Percentiles rank a stretch among this genome's conserved stretches.
phyloP scores from a whole-genome alignment of 1,140 invertebrate genomes.

The Ceratina australensis region DNA sequence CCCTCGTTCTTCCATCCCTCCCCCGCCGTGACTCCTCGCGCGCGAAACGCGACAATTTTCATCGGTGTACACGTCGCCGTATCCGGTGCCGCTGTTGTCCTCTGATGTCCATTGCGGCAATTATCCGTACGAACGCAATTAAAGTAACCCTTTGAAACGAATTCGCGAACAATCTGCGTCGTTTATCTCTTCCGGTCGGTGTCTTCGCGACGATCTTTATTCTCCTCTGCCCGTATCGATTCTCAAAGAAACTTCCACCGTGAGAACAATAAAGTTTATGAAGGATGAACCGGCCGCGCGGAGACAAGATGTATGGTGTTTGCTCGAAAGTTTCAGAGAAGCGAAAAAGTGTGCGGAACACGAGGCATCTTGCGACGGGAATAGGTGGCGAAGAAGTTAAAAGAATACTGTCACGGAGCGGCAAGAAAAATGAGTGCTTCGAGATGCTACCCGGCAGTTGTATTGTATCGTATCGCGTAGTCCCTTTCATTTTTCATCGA shows the following conservation, averaged over 20 bases:
- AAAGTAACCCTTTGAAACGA: slow-evolving; percentile 12
- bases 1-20: slow-evolving; percentile 20
- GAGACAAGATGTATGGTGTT: slow-evolving; percentile 22
- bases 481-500: slow-evolving; percentile 9
- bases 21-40: not conserved
- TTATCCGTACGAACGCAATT: slow-evolving; percentile 16
- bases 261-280: slow-evolving; percentile 12
- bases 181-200: not conserved
- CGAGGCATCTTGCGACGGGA: not conserved
- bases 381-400: slow-evolving; percentile 1
- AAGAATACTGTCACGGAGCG: not conserved
- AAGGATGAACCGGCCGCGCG: not conserved
- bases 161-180: not conserved
- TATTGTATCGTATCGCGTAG: not conserved
- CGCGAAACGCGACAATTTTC: slow-evolving; percentile 59
- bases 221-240: too few relatives aligned
- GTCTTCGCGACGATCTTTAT: not conserved
- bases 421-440: slow-evolving; percentile 3
- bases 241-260: not conserved
- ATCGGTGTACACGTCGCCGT: slow-evolving; percentile 32
- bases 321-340: not conserved
- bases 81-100: slow-evolving; percentile 52
- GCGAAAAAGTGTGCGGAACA: not conserved
- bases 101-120: slow-evolving; percentile 21
- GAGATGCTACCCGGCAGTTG: not conserved